Base-by-base conservation (phyloP, 1,140 invertebrate genomes). In the Calephelis virginiensis region DNA sequence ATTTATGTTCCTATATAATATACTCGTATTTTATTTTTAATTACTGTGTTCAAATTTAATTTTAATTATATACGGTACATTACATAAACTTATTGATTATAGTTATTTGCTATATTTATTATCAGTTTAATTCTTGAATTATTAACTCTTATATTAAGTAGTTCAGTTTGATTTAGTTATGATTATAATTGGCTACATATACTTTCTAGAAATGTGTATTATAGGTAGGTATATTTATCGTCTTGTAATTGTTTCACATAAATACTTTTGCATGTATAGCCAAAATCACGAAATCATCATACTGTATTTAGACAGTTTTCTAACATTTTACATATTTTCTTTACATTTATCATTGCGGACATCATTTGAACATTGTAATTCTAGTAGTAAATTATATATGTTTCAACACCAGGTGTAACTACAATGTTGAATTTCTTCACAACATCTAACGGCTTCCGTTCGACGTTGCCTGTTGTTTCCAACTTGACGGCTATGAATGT, bases 371-470 rank as follows among this genome's bases (percentile, higher is more conserved):
- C 6, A 1, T 46, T 45, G 8, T n/a, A 61, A 61, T 40, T 43
- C n/a, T 11, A 61, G 14, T 38, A 50, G 8, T n/a, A 50, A 64
- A 64, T 8, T n/a, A 14, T 14, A 14, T 53, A 5, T 53, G 17
- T 64, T 64, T 14, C 14, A 48, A 28, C n/a, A 40, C 56, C 90
- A 97, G 96, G 96, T 89, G 97, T 98, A 83, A 98, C 97, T 75
- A 98, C 97, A 89, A 98, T 98, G 97, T 95, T 98, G 94, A 98
- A 98, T 93, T 98, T 98, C 94, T 98, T 98, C 95, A 98, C 97
- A 74, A 98, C 97, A 80, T 97, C 96, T 66, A 97, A 96, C 82
- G 96, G 96, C 81, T 97, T 97, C 90, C 94, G 96, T 78, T 96
- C 95, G 74, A 98, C 97, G 56, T 92, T 98, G 81, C 97, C 97